Evolutionary conservation across 1,140 invertebrate species (phyloP).

Genomic region (Proales similis): DNA sequence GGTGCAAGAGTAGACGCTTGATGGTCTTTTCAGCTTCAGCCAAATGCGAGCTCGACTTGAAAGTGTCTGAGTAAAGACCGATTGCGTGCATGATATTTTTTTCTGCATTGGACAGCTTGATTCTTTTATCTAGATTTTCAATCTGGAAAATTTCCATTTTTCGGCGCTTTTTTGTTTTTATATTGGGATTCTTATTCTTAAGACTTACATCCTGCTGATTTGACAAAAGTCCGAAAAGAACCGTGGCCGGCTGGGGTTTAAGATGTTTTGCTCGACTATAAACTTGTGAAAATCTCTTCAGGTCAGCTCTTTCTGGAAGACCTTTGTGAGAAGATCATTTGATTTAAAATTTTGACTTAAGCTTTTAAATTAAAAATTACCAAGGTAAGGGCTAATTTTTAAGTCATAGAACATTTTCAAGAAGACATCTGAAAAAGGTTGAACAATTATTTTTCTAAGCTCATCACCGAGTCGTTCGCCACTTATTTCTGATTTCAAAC

Average conservation of each 20-base stretch:
- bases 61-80: constrained; percentile 7
- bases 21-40: constrained; percentile 5
- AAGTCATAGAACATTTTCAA: constrained; percentile 30
- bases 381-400: constrained; percentile 10
- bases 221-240: constrained; percentile 1
- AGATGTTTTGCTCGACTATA: background rate
- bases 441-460: constrained; percentile 4
- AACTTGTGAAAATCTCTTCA: constrained; percentile 23
- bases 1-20: constrained; percentile 1
- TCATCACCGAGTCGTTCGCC: constrained; percentile 28
- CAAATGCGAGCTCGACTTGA: background rate
- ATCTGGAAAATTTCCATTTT: background rate
- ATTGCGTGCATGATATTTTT: constrained; percentile 1
- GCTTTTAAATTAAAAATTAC: background rate
- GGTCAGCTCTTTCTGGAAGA: constrained; percentile 18
- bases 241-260: background rate
- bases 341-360: background rate
- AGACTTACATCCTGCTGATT: constrained; percentile 13
- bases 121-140: constrained; percentile 4
- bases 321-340: background rate
- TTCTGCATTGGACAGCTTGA: constrained; percentile 27
- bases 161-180: background rate
- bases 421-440: constrained; percentile 25
- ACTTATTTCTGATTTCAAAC: constrained; percentile 34
- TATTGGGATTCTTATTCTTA: background rate